phyloP scores from a whole-genome alignment of 2,888 invertebrate species.

The Odontocolon sp. region DNA sequence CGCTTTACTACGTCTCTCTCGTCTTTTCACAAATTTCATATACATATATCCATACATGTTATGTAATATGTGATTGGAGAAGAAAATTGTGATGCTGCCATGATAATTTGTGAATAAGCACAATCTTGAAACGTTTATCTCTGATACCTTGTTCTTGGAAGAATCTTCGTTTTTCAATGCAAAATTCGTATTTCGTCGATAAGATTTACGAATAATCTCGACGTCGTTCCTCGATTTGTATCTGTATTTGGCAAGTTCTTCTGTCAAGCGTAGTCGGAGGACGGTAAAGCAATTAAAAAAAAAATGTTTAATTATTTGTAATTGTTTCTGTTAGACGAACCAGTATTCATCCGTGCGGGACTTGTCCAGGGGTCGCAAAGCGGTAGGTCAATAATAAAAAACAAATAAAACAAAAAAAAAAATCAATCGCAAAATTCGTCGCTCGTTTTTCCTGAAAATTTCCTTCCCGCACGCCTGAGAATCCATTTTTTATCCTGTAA shows the following conservation, averaged over 20 bases:
- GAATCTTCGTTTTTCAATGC: neutral
- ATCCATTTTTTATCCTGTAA: too few relatives aligned
- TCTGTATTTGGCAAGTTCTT: neutral
- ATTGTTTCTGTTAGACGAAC: conserved; percentile 83
- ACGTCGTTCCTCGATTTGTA: neutral
- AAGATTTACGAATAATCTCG: neutral
- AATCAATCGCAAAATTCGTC: too few relatives aligned
- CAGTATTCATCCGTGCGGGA: conserved; percentile 88
- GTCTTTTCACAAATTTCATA: conserved; percentile 33
- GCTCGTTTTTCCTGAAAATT: neutral
- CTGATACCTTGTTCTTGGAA: neutral
- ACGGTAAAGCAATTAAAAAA: too few relatives aligned
- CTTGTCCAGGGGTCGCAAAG: conserved; percentile 90
- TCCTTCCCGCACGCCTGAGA: neutral
- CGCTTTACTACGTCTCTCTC: too few relatives aligned
- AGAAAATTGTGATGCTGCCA: conserved; percentile 69
- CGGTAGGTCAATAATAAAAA: conserved; percentile 83
- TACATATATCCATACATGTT: conserved; percentile 68
- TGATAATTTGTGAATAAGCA: conserved; percentile 58
- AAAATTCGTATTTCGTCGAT: neutral
- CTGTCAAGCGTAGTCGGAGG: conserved; percentile 1
- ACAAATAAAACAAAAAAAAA: too few relatives aligned
- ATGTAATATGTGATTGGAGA: conserved; percentile 71
- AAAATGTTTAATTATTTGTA: conserved; percentile 60
- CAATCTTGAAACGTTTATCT: neutral